These are phyloP conservation scores for Parasteatoda lunata DNA, from an alignment of 2,888 invertebrate species.

Conservation along the genomic window DNA sequence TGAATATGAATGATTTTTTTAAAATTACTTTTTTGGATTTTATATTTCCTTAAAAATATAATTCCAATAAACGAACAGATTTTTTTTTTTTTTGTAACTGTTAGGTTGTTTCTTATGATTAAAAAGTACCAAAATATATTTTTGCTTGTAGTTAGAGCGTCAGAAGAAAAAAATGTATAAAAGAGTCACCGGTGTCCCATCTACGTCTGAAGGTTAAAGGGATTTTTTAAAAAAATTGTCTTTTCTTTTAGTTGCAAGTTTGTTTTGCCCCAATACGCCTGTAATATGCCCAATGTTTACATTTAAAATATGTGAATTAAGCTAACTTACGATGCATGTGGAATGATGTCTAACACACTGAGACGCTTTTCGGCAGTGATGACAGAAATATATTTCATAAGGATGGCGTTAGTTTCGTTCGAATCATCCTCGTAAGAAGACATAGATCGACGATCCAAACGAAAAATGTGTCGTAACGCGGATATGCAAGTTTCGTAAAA, in stretches of 20 bases:
- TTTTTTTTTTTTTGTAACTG: not conserved
- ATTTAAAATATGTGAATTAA: not conserved
- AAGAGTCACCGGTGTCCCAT: not conserved
- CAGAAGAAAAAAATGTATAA: not conserved
- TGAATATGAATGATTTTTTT: no score
- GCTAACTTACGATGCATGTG: conserved; percentile 50
- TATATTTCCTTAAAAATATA: no score
- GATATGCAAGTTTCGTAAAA: conserved; percentile 11
- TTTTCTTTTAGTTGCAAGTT: not conserved
- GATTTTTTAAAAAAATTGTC: not conserved
- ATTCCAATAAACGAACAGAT: no score
- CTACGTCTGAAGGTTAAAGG: not conserved
- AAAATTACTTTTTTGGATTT: no score
- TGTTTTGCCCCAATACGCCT: no score
- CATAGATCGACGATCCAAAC: conserved; percentile 11
- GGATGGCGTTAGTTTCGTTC: conserved; percentile 45
- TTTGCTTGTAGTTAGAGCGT: no score
- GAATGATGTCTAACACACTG: conserved; percentile 53
- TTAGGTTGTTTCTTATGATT: not conserved
- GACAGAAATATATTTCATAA: conserved; percentile 56
- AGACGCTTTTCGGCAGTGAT: conserved; percentile 26
- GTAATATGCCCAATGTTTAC: not conserved
- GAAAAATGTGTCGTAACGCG: conserved; percentile 1
- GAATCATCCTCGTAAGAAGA: conserved; percentile 37
- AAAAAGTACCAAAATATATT: not conserved